Conservation (phyloP, 2,113 vertebrate species). For the Syrmaticus mikado region DNA sequence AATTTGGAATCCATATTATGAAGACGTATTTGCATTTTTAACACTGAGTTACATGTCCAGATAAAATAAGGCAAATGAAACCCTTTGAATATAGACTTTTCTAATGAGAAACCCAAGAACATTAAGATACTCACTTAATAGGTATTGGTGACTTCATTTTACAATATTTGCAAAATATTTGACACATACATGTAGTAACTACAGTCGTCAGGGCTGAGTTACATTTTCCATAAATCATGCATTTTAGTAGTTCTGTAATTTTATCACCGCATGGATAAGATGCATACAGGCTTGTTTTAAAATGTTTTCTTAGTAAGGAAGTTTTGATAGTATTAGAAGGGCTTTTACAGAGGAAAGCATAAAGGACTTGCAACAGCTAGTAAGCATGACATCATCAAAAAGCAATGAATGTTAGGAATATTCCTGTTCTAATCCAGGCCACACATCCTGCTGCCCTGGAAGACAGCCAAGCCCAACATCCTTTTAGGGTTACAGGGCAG, state of each 20-base stretch:
- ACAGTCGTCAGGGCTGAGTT: not conserved
- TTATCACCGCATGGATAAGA: not conserved
- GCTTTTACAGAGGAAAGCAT: conserved; percentile 63
- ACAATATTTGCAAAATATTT: not conserved
- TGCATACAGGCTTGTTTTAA: conserved; percentile 6
- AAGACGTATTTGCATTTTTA: not conserved
- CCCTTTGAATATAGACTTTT: not conserved
- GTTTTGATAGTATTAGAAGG: conserved; percentile 59
- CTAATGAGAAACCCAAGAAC: not conserved
- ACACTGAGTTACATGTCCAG: not conserved
- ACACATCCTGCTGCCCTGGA: conserved; percentile 84
- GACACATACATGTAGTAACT: not conserved
- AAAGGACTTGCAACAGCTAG: conserved; percentile 62
- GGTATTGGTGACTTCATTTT: not conserved
- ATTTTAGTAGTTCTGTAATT: conserved; percentile 9
- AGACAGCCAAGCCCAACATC: conserved; percentile 82
- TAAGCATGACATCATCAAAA: conserved; percentile 78
- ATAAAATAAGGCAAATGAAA: not conserved
- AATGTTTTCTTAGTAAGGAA: conserved; percentile 69
- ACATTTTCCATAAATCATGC: not conserved
- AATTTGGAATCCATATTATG: too few relatives aligned
- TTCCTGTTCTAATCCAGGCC: conserved; percentile 75
- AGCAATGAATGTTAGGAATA: conserved; percentile 76
- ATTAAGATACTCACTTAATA: not conserved
- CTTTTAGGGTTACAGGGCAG: conserved; percentile 87